Evolutionary conservation across 2,797 vertebrate species (phyloP).

Genomic region (Myotis pilosus): DNA sequence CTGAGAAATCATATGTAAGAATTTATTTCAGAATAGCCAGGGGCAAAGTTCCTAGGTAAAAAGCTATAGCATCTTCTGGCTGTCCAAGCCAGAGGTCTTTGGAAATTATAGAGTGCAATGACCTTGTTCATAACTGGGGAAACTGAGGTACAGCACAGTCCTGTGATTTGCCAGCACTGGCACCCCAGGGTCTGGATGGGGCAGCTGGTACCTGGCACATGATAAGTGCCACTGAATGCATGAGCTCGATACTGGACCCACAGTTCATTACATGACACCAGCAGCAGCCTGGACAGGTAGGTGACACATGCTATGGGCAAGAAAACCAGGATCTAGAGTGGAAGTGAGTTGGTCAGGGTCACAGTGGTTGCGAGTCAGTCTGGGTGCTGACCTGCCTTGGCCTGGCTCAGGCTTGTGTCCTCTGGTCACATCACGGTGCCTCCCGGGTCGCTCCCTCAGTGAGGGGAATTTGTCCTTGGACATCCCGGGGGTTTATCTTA

Average conservation of each 20-base stretch:
- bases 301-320: neutral
- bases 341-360: neutral
- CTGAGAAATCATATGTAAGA: neutral
- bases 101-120: neutral
- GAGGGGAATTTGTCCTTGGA: neutral
- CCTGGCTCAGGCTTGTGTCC: neutral
- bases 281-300: neutral
- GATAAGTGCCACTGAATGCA: fast-evolving
- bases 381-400: too few species aligned
- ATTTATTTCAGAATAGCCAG: neutral
- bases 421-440: fast-evolving
- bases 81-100: neutral
- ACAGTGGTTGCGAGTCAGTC: neutral
- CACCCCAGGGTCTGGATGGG: fast-evolving
- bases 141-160: neutral
- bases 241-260: fast-evolving
- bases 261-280: neutral
- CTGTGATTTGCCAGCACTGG: neutral
- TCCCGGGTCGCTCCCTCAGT: fast-evolving
- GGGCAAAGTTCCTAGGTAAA: neutral
- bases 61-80: neutral
- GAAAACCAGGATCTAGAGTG: neutral
- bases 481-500: neutral
- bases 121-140: neutral
- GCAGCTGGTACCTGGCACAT: neutral